Percentiles rank a stretch among this genome's conserved stretches.
Evolutionary conservation across 1,140 invertebrate species (phyloP).

Genomic region (Dinothrombium tinctorium): DNA sequence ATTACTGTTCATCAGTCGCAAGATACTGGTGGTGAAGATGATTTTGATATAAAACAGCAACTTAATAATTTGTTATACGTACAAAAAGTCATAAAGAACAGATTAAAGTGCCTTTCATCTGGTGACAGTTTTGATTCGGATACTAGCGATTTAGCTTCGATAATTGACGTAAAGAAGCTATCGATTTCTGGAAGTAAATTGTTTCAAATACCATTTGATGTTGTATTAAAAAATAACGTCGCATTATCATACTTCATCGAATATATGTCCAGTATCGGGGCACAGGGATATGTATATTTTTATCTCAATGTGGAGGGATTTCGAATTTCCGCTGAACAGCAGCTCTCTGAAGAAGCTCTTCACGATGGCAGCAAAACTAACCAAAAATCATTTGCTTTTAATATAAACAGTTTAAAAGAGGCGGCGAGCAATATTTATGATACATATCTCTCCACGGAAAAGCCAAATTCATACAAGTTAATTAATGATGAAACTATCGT

Average conservation of each 20-base stretch:
- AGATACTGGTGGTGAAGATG: slow-evolving; percentile 57
- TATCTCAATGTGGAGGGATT: slow-evolving; percentile 63
- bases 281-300: slow-evolving; percentile 51
- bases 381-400: slow-evolving; percentile 13
- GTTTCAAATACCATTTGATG: slow-evolving; percentile 42
- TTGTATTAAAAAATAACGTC: slow-evolving; percentile 52
- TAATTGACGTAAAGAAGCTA: slow-evolving; percentile 3
- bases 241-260: slow-evolving; percentile 53
- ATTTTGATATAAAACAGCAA: slow-evolving; percentile 58
- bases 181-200: slow-evolving; percentile 27
- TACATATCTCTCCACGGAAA: slow-evolving; percentile 48
- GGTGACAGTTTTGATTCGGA: slow-evolving; percentile 23
- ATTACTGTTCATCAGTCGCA: slow-evolving; percentile 47
- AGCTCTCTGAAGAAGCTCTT: slow-evolving; percentile 25
- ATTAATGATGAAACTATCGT: slow-evolving; percentile 37
- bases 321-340: slow-evolving; percentile 47
- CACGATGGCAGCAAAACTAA: slow-evolving; percentile 16
- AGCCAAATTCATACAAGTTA: slow-evolving; percentile 22
- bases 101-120: slow-evolving; percentile 15
- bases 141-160: slow-evolving; percentile 20
- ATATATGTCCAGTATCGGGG: slow-evolving; percentile 43
- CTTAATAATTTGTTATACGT: slow-evolving; percentile 64
- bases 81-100: slow-evolving; percentile 39
- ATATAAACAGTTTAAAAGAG: slow-evolving; percentile 38
- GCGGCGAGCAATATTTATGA: slow-evolving; percentile 55